phyloP scores from a whole-genome alignment of 2,113 vertebrate species.

The Neofelis nebulosa region DNA sequence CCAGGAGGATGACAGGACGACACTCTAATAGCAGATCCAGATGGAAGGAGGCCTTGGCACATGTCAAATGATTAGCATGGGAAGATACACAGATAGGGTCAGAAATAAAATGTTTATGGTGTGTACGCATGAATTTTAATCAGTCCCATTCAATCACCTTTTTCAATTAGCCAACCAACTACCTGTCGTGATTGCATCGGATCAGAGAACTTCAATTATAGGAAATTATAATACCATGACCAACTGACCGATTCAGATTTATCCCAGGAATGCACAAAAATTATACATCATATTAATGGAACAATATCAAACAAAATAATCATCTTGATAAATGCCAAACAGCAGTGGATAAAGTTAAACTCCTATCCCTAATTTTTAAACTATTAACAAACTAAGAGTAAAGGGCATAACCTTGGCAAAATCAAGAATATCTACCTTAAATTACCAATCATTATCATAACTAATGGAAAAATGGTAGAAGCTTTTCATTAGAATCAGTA shows the following conservation, averaged over 20 bases:
- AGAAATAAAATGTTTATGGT: not conserved
- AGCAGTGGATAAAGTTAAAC: constrained; percentile 3
- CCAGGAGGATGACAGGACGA: not conserved
- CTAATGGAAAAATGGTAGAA: not conserved
- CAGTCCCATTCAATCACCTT: not conserved
- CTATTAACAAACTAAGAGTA: not conserved
- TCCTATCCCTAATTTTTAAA: not conserved
- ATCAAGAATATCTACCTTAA: constrained; percentile 40
- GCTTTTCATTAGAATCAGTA: not conserved
- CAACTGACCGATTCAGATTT: not conserved
- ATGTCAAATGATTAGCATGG: not conserved
- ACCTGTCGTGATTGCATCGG: not conserved
- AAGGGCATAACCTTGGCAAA: not conserved
- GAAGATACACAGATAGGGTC: not conserved
- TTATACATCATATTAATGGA: not conserved
- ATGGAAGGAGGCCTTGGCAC: not conserved
- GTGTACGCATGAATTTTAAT: not conserved
- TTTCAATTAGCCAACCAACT: not conserved
- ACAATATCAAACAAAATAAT: constrained; percentile 11
- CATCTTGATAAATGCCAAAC: constrained; percentile 6
- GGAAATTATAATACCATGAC: not conserved
- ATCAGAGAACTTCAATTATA: not conserved
- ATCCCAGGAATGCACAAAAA: not conserved
- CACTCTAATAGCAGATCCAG: not conserved
- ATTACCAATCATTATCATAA: constrained; percentile 1